A percentile compares a stretch with the other conserved stretches of the same genome.
phyloP scores from a whole-genome alignment of 2,888 invertebrate species.

The Rhingia campestris region DNA sequence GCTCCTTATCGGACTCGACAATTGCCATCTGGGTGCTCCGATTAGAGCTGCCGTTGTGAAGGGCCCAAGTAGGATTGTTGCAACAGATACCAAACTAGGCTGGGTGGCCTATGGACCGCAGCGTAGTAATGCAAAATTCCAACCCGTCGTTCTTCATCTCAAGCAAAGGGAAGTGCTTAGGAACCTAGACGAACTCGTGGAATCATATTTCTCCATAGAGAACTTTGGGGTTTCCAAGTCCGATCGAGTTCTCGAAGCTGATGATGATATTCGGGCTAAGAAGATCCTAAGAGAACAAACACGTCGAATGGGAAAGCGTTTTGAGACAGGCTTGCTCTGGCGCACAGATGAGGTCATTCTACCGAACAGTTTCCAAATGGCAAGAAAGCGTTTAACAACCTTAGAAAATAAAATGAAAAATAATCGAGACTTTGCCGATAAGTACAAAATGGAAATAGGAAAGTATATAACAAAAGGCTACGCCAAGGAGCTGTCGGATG shows the following conservation, averaged over 20 bases:
- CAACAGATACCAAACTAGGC: background rate
- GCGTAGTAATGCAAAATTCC: background rate
- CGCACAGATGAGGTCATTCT: too few species aligned
- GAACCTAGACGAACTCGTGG: constrained; percentile 1
- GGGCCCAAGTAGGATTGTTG: background rate
- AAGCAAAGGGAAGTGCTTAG: background rate
- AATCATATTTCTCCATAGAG: constrained; percentile 7
- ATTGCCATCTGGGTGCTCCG: background rate
- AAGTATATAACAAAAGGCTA: background rate
- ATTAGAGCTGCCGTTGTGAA: background rate
- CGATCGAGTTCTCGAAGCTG: background rate
- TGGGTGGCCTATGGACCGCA: background rate
- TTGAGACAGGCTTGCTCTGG: too few species aligned
- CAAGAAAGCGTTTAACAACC: too few species aligned
- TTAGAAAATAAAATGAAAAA: too few species aligned
- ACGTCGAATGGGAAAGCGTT: constrained; percentile 1
- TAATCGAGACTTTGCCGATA: too few species aligned
- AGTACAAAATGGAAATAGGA: too few species aligned
- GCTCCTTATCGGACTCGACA: background rate
- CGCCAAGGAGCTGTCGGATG: too few species aligned
- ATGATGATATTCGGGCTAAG: constrained; percentile 5
- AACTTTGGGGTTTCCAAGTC: background rate
- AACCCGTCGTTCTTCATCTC: background rate
- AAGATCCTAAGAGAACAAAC: background rate
- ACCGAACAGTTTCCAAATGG: too few species aligned